Base-by-base conservation (phyloP, 2,888 invertebrate species). In the Polydrusus pterygomalis region DNA sequence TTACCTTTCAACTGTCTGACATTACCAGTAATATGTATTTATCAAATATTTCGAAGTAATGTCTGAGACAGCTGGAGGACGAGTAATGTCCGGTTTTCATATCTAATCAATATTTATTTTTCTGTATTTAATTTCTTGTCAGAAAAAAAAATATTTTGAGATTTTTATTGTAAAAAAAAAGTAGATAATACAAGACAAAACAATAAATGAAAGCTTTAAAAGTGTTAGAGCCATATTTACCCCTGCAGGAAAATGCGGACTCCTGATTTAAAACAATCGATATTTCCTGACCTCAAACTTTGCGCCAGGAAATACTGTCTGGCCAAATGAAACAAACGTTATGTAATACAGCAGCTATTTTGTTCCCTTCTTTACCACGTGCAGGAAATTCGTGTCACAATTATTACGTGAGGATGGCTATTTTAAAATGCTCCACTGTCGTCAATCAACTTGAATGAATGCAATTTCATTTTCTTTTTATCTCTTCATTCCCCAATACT, bases 221-320 rank as follows among this genome's bases (percentile, higher is more conserved):
- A 49, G 47, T 15, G 34, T 43, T 63, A 7, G 15, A 56, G 34
- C 34, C 34, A 34, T 56, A 34, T 56, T 56, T 56, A n/a, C 56
- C 60, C 8, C 62, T 70, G 63, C 64, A 64, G 63, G 43, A 70
- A 70, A 74, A 70, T 54, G 68, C 51, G 38, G 68, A 56, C 18
- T 45, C 49, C 56, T 30, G 60, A 51, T 62, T 63, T 43, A 34
- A 77, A 74, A 65, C 38, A 84, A 85, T 85, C 85, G 84, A 85
- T 85, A 83, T 81, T 81, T 82, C 82, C 82, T 85, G 84, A 85
- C 84, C 84, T 83, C 83, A 81, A 83, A 83, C 81, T 82, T 81
- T 81, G 82, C 83, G 81, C 81, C 77, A 77, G 64, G 77, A 77
- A 76, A 77, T 79, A 68, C 68, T 76, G 77, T 74, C 73, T 51